phyloP scores from a whole-genome alignment of 2,888 invertebrate species.

The Tipula unca region DNA sequence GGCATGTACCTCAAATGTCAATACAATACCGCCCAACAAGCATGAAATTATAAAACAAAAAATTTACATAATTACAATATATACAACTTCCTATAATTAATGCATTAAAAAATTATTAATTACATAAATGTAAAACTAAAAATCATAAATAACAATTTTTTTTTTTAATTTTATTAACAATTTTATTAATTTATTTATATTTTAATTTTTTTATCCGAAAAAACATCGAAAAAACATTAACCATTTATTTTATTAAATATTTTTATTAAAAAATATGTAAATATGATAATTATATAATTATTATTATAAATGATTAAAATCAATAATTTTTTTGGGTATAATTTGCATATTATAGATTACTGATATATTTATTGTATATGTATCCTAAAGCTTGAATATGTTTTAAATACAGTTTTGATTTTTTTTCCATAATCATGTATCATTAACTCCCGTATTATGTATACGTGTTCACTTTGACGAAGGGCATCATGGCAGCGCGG shows the following conservation, averaged over 20 bases:
- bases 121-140: neutral
- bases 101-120: neutral
- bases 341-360: neutral
- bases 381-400: neutral
- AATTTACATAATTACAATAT: neutral
- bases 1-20: no score
- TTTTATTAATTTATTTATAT: neutral
- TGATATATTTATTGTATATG: neutral
- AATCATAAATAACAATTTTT: neutral
- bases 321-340: neutral
- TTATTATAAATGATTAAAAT: neutral
- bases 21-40: neutral
- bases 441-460: neutral
- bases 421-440: neutral
- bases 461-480: neutral
- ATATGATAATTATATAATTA: slow-evolving; percentile 14
- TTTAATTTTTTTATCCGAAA: neutral
- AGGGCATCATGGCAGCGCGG: neutral
- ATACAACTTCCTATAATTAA: neutral
- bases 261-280: slow-evolving; percentile 14
- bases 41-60: neutral
- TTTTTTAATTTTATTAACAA: neutral
- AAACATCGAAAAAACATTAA: neutral
- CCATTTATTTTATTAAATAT: neutral
- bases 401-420: neutral